Evolutionary conservation across 1,140 invertebrate species (phyloP), one percentile per base, ranked within the genome.

Genomic region (Drosophila mauritiana): DNA sequence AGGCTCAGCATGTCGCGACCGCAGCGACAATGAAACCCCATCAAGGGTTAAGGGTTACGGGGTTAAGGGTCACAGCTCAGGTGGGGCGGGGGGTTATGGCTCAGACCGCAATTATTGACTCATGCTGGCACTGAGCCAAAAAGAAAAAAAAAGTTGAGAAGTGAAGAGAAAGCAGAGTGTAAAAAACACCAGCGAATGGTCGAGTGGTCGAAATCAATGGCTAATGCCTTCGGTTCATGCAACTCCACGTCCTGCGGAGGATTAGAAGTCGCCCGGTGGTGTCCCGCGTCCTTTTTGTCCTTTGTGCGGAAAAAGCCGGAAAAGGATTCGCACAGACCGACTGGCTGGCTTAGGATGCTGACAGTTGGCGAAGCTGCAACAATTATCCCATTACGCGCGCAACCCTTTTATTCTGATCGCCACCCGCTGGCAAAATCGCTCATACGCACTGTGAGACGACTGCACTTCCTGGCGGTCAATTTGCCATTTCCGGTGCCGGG

Each of bases 391-490:
- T 86, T 86, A 83, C 70, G 40, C 46, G 65, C 54, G 54, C 72
- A 86, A 82, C 83, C 83, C 80, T 88, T 82, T 25, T 11, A 1
- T 10, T 39, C 13, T 7, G 42, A 22, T 56, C 37, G 52, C 58
- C 81, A 77, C 77, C 77, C 68, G 82, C 73, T 78, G 81, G 31
- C 63, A 40, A 45, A 45, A 79, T 80, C 51, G 59, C 75, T 79
- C 75, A 88, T 88, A 79, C 83, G 84, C 79, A 82, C 39, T 48
- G 79, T 82, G 53, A 34, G 56, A 52, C 69, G 61, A 62, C 65
- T 73, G 85, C 74, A 83, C 75, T 78, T 73, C 80, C 88, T 84
- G 88, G 88, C 88, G 88, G 88, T 91, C 88, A 91, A 91, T 91
- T 91, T 91, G 88, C 64, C 78, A 80, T 73, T 91, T 91, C 88